Percentiles rank a stretch among this genome's conserved stretches.
Evolutionary conservation across 2,113 vertebrate species (phyloP).

Genomic region (Corvus cornix): DNA sequence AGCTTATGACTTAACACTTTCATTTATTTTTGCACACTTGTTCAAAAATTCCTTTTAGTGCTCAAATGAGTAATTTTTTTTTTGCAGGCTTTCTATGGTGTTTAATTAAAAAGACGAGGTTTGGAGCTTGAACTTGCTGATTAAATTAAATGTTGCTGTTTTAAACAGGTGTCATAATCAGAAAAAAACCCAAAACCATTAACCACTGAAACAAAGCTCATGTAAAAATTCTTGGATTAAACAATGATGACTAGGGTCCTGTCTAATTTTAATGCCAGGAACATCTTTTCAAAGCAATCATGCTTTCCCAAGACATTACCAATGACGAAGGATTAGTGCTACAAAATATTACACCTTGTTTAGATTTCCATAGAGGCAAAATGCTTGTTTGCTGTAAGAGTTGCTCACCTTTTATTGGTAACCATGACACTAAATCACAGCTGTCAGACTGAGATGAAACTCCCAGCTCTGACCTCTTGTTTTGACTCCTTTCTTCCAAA

Average conservation of each 20-base stretch:
- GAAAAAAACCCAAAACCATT: background rate
- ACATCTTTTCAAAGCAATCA: background rate
- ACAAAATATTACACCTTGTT: background rate
- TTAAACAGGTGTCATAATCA: background rate
- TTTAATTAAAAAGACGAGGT: constrained; percentile 31
- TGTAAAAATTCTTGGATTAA: background rate
- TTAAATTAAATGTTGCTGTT: background rate
- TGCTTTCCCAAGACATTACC: background rate
- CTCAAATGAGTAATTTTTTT: background rate
- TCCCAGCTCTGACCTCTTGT: background rate
- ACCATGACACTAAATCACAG: background rate
- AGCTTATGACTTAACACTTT: background rate
- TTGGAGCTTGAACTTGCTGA: background rate
- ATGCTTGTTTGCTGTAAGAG: background rate
- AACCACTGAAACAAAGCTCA: background rate
- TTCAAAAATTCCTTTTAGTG: background rate
- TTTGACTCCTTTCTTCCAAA: background rate
- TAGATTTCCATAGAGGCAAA: background rate
- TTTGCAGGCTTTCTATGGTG: background rate
- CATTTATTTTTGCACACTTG: background rate
- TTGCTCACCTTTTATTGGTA: background rate
- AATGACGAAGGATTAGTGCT: background rate
- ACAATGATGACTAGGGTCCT: background rate
- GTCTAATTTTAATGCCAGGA: background rate
- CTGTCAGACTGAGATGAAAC: background rate